Evolutionary conservation across 2,888 invertebrate genomes (phyloP).

Genomic region (Drosophila prostipennis): DNA sequence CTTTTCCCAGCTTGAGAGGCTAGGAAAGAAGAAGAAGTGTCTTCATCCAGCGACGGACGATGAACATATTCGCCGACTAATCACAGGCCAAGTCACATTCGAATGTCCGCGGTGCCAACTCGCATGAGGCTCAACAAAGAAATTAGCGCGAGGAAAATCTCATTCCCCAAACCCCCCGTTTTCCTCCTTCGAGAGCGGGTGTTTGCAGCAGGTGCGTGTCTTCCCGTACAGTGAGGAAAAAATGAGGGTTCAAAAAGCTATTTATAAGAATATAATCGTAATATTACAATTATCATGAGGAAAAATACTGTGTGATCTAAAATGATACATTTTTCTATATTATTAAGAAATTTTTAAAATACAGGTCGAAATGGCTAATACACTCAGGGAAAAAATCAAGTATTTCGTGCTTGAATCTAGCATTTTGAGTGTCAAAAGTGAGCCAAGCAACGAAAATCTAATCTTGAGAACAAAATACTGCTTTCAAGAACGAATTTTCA

Average conservation of each 20-base stretch:
- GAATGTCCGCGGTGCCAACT: conserved; percentile 74
- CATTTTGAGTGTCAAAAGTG: too few species aligned
- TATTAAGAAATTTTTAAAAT: too few species aligned
- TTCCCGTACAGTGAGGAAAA: not conserved
- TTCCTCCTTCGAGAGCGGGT: conserved; percentile 5
- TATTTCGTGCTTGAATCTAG: too few species aligned
- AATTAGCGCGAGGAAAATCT: conserved; percentile 62
- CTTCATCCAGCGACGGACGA: conserved; percentile 67
- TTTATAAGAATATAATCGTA: not conserved
- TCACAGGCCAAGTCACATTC: conserved; percentile 71
- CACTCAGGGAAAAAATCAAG: too few species aligned
- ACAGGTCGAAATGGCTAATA: too few species aligned
- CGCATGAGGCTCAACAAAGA: conserved; percentile 78
- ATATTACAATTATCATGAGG: too few species aligned
- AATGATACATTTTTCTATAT: too few species aligned
- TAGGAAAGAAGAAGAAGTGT: conserved; percentile 38
- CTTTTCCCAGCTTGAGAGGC: conserved; percentile 25
- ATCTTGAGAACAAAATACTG: too few species aligned
- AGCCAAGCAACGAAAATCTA: too few species aligned
- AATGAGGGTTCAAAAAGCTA: not conserved
- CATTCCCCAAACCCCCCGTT: not conserved
- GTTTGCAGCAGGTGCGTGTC: conserved; percentile 53
- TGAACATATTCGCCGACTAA: conserved; percentile 78
- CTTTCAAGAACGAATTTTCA: too few species aligned
- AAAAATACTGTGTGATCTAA: too few species aligned